Evolutionary conservation across 2,113 vertebrate genomes (phyloP).

Genomic region (Serinus canaria): DNA sequence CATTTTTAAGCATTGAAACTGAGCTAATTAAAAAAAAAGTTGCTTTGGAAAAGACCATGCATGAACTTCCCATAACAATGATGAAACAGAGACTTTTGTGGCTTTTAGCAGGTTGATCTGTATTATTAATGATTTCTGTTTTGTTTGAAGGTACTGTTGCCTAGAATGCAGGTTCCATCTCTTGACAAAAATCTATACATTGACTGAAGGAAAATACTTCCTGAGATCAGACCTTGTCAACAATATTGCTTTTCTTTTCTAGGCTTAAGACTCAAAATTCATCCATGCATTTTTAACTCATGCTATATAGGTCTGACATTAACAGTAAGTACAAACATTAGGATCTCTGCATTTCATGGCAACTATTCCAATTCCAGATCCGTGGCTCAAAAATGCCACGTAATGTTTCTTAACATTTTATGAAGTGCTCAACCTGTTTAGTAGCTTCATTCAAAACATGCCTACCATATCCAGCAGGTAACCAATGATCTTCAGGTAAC

Average conservation of each 20-base stretch:
- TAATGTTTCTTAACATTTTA: background rate
- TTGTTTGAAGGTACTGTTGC: background rate
- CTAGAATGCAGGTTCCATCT: background rate
- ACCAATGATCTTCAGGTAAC: background rate
- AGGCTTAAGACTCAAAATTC: background rate
- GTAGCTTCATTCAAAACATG: background rate
- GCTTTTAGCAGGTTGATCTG: background rate
- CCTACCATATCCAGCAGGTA: background rate
- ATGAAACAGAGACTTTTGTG: background rate
- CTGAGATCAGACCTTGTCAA: background rate
- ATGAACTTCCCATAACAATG: background rate
- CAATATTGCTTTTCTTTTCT: background rate
- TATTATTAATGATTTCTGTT: background rate
- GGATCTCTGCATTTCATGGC: background rate
- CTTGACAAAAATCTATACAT: background rate
- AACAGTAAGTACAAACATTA: background rate
- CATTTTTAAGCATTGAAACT: background rate
- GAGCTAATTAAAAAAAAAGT: background rate
- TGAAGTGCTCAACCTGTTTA: background rate
- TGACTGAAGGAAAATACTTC: background rate
- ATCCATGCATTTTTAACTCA: background rate
- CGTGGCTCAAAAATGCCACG: background rate
- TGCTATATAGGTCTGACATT: background rate
- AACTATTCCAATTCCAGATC: background rate
- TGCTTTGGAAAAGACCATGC: background rate